Evolutionary conservation across 2,113 vertebrate genomes (phyloP).

Genomic region (Hippolais icterina): DNA sequence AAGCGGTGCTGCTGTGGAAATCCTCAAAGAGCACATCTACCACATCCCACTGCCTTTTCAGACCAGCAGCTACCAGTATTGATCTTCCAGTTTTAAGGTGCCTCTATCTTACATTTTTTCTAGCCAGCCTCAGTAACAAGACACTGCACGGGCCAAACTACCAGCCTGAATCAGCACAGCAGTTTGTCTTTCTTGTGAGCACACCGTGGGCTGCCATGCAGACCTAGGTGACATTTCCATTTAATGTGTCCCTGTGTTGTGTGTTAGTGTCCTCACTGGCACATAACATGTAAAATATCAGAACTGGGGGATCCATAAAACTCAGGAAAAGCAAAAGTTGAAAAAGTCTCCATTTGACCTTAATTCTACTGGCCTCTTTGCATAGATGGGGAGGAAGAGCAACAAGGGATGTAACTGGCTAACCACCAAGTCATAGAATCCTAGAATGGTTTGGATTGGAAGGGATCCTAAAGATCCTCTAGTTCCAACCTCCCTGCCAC

Average conservation of each 20-base stretch:
- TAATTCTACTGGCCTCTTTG: neutral
- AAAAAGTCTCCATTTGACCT: neutral
- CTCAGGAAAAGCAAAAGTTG: neutral
- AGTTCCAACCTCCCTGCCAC: neutral
- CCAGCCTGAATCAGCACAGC: neutral
- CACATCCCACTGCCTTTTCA: neutral
- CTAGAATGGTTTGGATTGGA: neutral
- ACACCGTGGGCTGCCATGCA: neutral
- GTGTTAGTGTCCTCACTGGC: neutral
- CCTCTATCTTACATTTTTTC: neutral
- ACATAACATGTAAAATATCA: accelerated
- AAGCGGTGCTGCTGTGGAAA: neutral
- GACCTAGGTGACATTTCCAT: neutral
- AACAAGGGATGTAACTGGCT: neutral
- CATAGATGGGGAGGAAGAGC: neutral
- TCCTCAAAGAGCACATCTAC: neutral
- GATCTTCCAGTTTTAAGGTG: neutral
- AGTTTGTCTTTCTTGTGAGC: neutral
- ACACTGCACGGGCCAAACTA: neutral
- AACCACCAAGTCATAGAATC: neutral
- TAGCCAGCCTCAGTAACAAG: neutral
- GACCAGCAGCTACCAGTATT: neutral
- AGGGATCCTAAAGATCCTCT: neutral
- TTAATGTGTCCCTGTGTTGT: accelerated
- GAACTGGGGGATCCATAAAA: neutral